Evolutionary conservation across 2,113 vertebrate genomes (phyloP).

Genomic region (Dipodomys ordii): DNA sequence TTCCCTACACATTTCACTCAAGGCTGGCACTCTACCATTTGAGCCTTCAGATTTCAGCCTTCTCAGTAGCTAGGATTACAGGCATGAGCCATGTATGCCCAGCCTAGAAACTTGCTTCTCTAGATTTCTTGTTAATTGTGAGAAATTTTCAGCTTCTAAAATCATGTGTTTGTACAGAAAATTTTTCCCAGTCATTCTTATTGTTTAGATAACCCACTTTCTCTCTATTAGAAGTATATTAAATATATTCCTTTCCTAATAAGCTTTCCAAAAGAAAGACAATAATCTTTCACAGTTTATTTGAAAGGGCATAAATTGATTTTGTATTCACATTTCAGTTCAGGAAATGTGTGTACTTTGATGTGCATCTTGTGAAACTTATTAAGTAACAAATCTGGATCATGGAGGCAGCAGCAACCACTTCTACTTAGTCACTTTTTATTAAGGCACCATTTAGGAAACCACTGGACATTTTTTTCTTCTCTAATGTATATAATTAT

Average conservation of each 20-base stretch:
- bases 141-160: conserved; percentile 28
- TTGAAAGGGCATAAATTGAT: conserved; percentile 35
- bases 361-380: conserved; percentile 34
- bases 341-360: neutral
- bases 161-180: conserved; percentile 44
- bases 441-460: conserved; percentile 32
- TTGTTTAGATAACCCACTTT: neutral
- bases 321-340: conserved; percentile 36
- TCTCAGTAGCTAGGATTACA: no score
- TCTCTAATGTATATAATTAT: neutral
- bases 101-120: neutral
- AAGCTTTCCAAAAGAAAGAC: no score
- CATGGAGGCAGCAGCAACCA: neutral
- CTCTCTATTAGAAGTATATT: no score
- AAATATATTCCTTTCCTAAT: no score
- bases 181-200: conserved; percentile 37
- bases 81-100: no score
- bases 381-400: conserved; percentile 24
- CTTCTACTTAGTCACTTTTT: conserved; percentile 20
- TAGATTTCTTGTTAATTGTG: conserved; percentile 50
- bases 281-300: no score
- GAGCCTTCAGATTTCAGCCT: no score
- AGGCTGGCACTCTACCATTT: no score
- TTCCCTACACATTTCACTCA: no score
- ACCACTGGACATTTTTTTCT: neutral